Base-by-base conservation (phyloP, 1,140 invertebrate species). In the Platyura marginata region DNA sequence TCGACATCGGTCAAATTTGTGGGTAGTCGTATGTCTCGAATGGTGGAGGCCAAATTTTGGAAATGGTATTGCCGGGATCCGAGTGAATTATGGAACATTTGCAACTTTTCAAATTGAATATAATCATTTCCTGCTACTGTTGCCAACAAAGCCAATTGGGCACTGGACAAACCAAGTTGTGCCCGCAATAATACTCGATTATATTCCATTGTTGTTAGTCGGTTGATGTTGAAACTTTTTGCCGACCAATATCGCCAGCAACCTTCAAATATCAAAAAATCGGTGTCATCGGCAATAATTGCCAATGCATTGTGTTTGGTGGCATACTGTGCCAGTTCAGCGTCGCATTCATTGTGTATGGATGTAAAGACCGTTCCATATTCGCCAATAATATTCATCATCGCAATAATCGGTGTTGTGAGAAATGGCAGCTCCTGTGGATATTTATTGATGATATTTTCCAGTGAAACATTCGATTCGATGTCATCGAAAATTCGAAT, bases 81-180 rank as follows among this genome's bases (percentile, higher is more conserved):
- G 4, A 41, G 3, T 9, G 3, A 3, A 8, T 25, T 41, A 22
- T 25, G 21, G 5, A 41, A 41, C 23, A 13, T 9, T 9, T 8
- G 13, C 21, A 41, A 13, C n/a, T 41, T 13, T 18, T 25, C 23
- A 15, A 15, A 29, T 10, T 16, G 21, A 6, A 41, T 15, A 16
- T 4, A 25, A 32, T 42, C 41, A 42, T 42, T 42, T 10, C 41
- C 41, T 16, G 19, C 4, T 34, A 42, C 3, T 32, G 41, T 42
- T 4, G 41, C 41, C 4, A 32, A 42, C 4, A 42, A 8, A 5
- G 41, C n/a, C 25, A 42, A 10, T 34, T 42, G 41, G 19, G 29
- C 8, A 13, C 10, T 3, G 3, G 15, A 2, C 4, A 42, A 21
- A 5, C 13, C 13, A 9, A 18, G 19, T 3, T 8, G 2, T 11